phyloP scores from a whole-genome alignment of 2,888 invertebrate genomes.

The Pterostichus niger region DNA sequence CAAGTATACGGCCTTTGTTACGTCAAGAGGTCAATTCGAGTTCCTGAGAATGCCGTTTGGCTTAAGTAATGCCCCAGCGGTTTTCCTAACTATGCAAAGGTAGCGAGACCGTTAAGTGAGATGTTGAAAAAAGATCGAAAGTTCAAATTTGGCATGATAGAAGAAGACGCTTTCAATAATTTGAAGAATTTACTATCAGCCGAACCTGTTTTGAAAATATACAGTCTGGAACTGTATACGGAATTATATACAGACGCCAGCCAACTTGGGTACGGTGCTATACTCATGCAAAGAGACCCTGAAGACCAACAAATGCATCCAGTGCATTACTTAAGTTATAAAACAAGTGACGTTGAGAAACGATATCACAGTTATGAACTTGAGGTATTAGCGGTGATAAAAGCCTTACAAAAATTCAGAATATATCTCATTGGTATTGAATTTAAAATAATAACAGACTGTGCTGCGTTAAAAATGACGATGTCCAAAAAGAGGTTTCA shows the following conservation, averaged over 20 bases:
- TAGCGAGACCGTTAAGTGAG: constrained; percentile 61
- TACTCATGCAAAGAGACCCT: not conserved
- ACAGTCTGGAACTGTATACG: not conserved
- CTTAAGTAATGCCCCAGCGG: no score
- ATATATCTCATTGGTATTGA: constrained; percentile 16
- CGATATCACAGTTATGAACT: constrained; percentile 53
- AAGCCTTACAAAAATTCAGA: constrained; percentile 1
- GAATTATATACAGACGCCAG: not conserved
- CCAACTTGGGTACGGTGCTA: not conserved
- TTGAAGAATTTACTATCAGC: no score
- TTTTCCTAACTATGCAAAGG: constrained; percentile 4
- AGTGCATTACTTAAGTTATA: constrained; percentile 59
- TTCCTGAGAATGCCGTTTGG: constrained; percentile 64
- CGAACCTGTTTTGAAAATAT: no score
- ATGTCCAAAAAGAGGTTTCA: constrained; percentile 53
- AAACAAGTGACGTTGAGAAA: constrained; percentile 49
- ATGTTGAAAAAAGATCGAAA: constrained; percentile 34
- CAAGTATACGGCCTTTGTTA: constrained; percentile 67
- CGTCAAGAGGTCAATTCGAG: constrained; percentile 62
- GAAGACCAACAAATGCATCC: not conserved
- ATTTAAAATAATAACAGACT: constrained; percentile 19
- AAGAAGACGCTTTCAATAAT: constrained; percentile 28
- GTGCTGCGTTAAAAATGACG: constrained; percentile 68
- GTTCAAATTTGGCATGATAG: constrained; percentile 24
- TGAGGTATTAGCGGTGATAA: not conserved